Percentiles rank a stretch among this genome's conserved stretches.
These are phyloP conservation scores for Lagria hirta DNA, from an alignment of 2,888 invertebrate species.

Conservation along the genomic window DNA sequence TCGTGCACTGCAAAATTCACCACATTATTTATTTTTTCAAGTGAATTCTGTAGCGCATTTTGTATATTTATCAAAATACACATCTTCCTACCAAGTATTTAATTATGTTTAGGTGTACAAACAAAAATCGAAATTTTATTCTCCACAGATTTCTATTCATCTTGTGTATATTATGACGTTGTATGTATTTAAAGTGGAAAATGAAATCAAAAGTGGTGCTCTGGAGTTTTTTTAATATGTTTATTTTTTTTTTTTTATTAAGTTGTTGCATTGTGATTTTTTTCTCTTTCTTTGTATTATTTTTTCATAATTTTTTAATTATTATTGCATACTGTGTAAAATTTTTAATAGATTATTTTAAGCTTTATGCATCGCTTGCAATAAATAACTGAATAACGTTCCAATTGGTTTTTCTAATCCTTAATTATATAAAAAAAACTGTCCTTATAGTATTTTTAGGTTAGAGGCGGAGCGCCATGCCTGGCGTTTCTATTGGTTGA, in stretches of 20 bases:
- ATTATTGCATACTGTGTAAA: constrained; percentile 35
- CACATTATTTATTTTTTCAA: constrained; percentile 31
- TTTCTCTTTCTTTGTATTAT: constrained; percentile 42
- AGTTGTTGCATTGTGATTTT: constrained; percentile 52
- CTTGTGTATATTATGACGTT: constrained; percentile 36
- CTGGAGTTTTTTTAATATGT: constrained; percentile 47
- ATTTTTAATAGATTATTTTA: constrained; percentile 47
- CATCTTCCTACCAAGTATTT: constrained; percentile 57
- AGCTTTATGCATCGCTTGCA: constrained; percentile 54
- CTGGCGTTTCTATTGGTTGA: no score
- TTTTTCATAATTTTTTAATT: constrained; percentile 44
- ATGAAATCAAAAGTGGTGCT: constrained; percentile 53
- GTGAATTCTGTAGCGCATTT: constrained; percentile 26
- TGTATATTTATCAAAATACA: constrained; percentile 32
- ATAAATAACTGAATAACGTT: constrained; percentile 42
- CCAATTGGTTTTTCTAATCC: no score
- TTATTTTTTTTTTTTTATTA: constrained; percentile 13
- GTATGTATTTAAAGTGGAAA: constrained; percentile 40
- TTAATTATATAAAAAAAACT: no score
- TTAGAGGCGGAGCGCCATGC: no score
- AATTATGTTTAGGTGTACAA: constrained; percentile 44
- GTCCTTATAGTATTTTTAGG: no score
- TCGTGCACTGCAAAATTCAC: constrained; percentile 27
- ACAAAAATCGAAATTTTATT: constrained; percentile 40
- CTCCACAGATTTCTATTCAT: constrained; percentile 27